Conservation (phyloP, 2,888 invertebrate genomes). For the Andrena camellia region DNA sequence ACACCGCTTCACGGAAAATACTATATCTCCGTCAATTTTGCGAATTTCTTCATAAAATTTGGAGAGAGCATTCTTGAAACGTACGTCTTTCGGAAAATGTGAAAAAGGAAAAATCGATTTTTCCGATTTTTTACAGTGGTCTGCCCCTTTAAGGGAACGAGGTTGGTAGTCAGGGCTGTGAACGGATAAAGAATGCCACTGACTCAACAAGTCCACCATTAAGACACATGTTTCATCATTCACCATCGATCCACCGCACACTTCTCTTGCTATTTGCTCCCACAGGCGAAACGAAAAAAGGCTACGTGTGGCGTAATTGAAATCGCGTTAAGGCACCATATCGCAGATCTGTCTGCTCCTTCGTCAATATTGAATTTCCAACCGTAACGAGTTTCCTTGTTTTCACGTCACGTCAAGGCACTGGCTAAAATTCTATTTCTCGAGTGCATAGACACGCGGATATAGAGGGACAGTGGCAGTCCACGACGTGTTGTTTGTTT, state of each 20-base stretch:
- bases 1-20: too few relatives aligned
- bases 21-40: too few relatives aligned
- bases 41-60: too few relatives aligned
- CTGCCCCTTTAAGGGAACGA: too few relatives aligned
- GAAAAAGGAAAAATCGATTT: too few relatives aligned
- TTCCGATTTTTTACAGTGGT: too few relatives aligned
- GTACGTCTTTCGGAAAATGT: too few relatives aligned
- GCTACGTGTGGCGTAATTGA: not conserved
- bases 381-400: conserved; percentile 30
- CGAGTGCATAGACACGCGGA: not conserved
- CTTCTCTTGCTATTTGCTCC: not conserved
- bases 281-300: not conserved
- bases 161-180: not conserved
- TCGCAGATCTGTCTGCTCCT: not conserved
- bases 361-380: conserved; percentile 51
- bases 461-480: conserved; percentile 7
- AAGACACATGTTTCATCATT: not conserved
- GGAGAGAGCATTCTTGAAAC: too few relatives aligned
- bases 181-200: too few relatives aligned
- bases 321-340: not conserved
- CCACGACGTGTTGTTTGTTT: not conserved
- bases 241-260: not conserved
- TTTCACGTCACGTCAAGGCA: conserved; percentile 33
- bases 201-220: too few relatives aligned
- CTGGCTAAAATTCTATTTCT: conserved; percentile 50